A percentile compares a stretch with the other conserved stretches of the same genome.
These are phyloP conservation scores for Drosophila demipolita DNA, from an alignment of 2,888 invertebrate species.

Conservation along the genomic window DNA sequence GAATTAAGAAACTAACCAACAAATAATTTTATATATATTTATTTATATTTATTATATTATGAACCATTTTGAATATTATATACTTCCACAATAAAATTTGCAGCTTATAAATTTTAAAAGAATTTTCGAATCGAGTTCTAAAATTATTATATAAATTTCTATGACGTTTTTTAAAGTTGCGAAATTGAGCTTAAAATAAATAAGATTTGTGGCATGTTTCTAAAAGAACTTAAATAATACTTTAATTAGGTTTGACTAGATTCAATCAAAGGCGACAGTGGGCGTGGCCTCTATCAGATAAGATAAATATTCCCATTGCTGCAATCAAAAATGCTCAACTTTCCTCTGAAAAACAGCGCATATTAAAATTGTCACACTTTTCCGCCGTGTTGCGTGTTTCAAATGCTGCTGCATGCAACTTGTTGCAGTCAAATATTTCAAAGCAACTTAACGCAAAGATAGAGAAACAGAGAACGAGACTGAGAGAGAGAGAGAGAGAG, in stretches of 20 bases:
- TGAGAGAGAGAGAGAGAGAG: neutral
- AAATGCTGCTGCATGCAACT: slow-evolving; percentile 42
- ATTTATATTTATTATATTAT: too few relatives aligned
- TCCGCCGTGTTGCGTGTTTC: slow-evolving; percentile 12
- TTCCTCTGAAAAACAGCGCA: neutral
- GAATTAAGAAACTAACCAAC: neutral
- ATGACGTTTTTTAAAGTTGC: neutral
- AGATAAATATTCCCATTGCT: neutral
- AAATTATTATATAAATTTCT: neutral
- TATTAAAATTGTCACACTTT: slow-evolving; percentile 42
- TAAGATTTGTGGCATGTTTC: neutral
- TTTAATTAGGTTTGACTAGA: neutral
- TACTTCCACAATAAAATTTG: neutral
- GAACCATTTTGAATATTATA: neutral
- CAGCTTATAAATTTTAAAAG: neutral
- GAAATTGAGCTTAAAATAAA: neutral
- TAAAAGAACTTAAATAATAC: neutral
- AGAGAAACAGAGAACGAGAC: neutral
- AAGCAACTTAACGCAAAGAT: neutral
- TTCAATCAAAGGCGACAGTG: neutral
- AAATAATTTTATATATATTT: neutral
- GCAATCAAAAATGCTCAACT: neutral
- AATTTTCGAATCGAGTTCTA: neutral
- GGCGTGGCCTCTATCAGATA: neutral
- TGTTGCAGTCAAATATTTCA: slow-evolving; percentile 32